Base-by-base conservation (phyloP, 2,888 invertebrate species). In the Orthosia gothica region DNA sequence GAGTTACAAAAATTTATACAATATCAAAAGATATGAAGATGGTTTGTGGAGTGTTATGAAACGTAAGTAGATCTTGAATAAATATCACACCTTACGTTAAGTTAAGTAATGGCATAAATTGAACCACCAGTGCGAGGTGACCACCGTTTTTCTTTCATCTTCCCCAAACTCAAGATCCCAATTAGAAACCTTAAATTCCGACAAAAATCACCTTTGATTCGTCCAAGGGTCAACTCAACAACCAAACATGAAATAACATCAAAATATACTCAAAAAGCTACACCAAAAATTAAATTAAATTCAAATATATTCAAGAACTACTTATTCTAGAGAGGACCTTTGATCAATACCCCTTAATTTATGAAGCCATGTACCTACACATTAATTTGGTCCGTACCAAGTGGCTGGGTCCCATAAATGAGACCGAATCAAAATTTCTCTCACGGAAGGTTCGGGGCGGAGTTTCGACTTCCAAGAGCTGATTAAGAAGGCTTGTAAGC, bases 291-390 rank as follows among this genome's bases (percentile, higher is more conserved):
- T 11, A 15, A 80, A 74, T 62, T 52, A 50, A 68, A 32, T 55
- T 32, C n/a, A 67, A 74, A 26, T 50, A 55, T 5, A 63, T 68
- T 64, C 18, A 55, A 73, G 32, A 40, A 18, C 12, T 32, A 7
- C 50, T 67, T 45, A 57, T 57, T 66, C 40, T 47, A 62, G 23
- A 50, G 65, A 54, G 45, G 62, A 32, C 74, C 62, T 57, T 81
- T 74, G 65, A 81, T 83, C 81, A 74, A 83, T 74, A 52, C 50
- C 26, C 23, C 52, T 49, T 83, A 74, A 83, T 80, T 83, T 71
- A 62, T 59, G 64, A 64, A 83, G 74, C 50, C 49, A 54, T 67
- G 20, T 40, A 40, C 40, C 64, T 83, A 50, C 55, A 83, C 55
- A 79, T 73, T 80, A 65, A 83, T 68, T 80, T 50, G 54, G 55